These are phyloP conservation scores for Mayetiola destructor DNA, from an alignment of 2,888 invertebrate genomes.

Conservation along the genomic window DNA sequence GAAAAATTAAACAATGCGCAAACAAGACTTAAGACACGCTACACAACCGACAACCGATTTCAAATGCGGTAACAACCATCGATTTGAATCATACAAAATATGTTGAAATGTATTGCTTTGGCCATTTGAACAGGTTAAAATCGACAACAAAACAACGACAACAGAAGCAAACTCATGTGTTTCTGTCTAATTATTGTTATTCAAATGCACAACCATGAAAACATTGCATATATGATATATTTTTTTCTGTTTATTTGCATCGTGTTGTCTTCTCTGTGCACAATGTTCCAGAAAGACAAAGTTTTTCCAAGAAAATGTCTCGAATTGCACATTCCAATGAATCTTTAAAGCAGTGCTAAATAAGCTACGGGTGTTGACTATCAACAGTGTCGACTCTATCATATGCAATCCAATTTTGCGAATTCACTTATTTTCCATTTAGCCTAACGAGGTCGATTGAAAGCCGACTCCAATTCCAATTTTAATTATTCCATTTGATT, in stretches of 20 bases:
- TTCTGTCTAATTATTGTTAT: not conserved
- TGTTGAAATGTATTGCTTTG: not conserved
- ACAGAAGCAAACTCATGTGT: too few relatives aligned
- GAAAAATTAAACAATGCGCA: not conserved
- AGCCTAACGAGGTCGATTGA: not conserved
- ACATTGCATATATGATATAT: too few relatives aligned
- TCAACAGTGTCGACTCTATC: too few relatives aligned
- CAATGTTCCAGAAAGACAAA: not conserved
- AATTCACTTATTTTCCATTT: not conserved
- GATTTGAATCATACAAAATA: constrained; percentile 11
- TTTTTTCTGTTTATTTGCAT: too few relatives aligned
- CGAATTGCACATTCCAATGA: not conserved
- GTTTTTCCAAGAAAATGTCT: constrained; percentile 2
- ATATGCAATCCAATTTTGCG: not conserved
- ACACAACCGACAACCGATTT: not conserved
- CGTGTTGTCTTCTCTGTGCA: too few relatives aligned
- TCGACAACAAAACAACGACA: not conserved
- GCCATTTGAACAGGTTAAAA: not conserved
- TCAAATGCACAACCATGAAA: constrained; percentile 1
- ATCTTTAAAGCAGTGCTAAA: not conserved
- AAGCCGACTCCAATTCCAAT: not conserved
- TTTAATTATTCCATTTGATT: constrained; percentile 12
- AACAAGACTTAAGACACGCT: not conserved
- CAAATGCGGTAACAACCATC: not conserved
- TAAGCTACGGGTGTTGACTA: too few relatives aligned